Base-by-base conservation (phyloP, 2,888 invertebrate genomes). In the Acanthacorydalis orientalis region DNA sequence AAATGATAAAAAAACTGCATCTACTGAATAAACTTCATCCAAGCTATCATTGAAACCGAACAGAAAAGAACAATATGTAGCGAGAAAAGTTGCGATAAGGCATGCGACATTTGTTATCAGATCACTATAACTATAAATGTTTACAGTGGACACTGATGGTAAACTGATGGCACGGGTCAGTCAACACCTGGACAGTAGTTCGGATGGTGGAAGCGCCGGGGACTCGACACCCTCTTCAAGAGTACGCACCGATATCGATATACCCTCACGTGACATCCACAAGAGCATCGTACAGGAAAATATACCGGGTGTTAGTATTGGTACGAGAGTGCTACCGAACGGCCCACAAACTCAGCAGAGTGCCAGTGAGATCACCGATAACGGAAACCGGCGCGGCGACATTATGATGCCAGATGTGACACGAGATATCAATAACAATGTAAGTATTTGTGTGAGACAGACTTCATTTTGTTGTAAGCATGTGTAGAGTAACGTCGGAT, bases 211-310 rank as follows among this genome's bases (percentile, higher is more conserved):
- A 37, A 57, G 57, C 31, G 53, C 55, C 1, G 64, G 66, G 0
- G 68, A 65, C 1, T 67, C 68, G 48, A 63, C 64, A 38, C 71
- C 73, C 0, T 60, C 59, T 0, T 63, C 73, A 1, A 71, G 69
- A 51, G 64, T 73, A 0, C 68, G 69, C 49, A 68, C 75, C 0
- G 70, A 74, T 50, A 60, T 77, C 10, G 75, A 77, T 49, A 68
- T 77, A 39, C 77, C 77, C 0, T 60, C 68, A 0, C 68, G 72
- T 52, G 74, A 72, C 7, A 68, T 77, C 11, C 78, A 77, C 55
- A 67, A 68, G 40, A 69, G 70, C 38, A 53, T 73, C 7, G 63
- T 67, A 2, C 70, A 74, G 51, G 68, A 72, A 31, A 48, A 57
- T 12, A 51, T 54, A 38, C 51, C 51, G 1, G 52, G 55, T 12